These are phyloP conservation scores for Gobio occitaniae DNA, from an alignment of 2,797 vertebrate genomes.

Conservation along the genomic window DNA sequence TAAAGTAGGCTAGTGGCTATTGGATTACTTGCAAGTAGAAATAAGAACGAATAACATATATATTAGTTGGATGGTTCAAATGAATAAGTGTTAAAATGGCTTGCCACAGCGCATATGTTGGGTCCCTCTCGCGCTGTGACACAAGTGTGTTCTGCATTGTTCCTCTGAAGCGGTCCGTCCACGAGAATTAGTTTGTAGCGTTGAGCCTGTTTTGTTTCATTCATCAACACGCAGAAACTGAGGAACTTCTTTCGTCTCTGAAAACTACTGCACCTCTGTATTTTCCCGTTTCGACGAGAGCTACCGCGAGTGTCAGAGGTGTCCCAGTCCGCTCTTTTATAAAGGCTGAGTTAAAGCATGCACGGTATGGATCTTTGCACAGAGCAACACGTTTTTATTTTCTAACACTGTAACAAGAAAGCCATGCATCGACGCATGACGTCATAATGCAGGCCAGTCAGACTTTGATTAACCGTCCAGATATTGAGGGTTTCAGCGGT, in stretches of 20 bases:
- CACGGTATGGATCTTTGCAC: slow-evolving; percentile 40
- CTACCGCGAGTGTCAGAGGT: background rate
- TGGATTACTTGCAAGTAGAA: background rate
- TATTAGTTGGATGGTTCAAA: background rate
- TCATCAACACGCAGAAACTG: background rate
- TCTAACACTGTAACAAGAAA: slow-evolving; percentile 57
- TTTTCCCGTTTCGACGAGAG: slow-evolving; percentile 13
- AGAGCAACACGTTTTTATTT: slow-evolving; percentile 36
- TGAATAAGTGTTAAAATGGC: background rate
- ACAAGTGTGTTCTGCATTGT: slow-evolving; percentile 33
- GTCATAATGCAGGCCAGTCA: slow-evolving; percentile 94
- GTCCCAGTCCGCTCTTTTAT: background rate
- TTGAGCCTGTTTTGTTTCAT: slow-evolving; percentile 28
- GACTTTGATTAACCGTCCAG: slow-evolving; percentile 86
- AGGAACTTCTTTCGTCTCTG: slow-evolving; percentile 6
- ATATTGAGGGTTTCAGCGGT: slow-evolving; percentile 79
- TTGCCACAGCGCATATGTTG: slow-evolving; percentile 13
- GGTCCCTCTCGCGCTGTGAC: slow-evolving; percentile 24
- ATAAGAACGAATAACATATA: background rate
- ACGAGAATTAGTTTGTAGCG: background rate
- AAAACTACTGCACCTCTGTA: background rate
- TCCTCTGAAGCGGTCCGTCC: background rate
- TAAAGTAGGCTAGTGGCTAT: background rate
- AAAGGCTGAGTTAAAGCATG: background rate
- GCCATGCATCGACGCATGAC: slow-evolving; percentile 80